These are phyloP conservation scores for Apeltes quadracus DNA, from an alignment of 2,113 vertebrate genomes.

Conservation along the genomic window DNA sequence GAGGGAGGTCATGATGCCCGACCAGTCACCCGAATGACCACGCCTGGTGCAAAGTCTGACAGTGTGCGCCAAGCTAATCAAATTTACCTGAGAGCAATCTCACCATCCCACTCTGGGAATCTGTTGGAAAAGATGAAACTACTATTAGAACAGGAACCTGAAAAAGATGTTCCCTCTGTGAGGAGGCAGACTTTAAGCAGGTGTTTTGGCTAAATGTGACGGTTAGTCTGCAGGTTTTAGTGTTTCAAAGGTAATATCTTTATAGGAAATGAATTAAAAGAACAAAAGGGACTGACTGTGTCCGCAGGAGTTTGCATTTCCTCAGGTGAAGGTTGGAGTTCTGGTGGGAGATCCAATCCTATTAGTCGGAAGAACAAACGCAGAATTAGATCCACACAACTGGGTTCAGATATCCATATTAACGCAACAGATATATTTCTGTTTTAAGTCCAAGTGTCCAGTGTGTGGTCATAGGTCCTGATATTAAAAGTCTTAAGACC, in stretches of 20 bases:
- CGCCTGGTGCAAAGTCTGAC: too few species aligned
- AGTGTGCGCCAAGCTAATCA: background rate
- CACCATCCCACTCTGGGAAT: conserved; percentile 90
- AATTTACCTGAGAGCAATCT: conserved; percentile 71
- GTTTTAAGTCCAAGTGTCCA: background rate
- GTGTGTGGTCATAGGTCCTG: background rate
- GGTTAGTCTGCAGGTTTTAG: background rate
- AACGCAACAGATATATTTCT: too few species aligned
- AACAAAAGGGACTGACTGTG: conserved; percentile 82
- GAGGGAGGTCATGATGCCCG: too few species aligned
- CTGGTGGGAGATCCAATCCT: conserved; percentile 95
- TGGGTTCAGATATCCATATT: background rate
- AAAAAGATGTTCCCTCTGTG: background rate
- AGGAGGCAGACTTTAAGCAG: background rate
- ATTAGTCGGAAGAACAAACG: conserved; percentile 52
- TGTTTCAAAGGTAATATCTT: background rate
- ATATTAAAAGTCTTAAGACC: background rate
- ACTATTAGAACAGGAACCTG: background rate
- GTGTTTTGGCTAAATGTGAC: background rate
- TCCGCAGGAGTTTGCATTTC: conserved; percentile 85
- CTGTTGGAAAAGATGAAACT: conserved; percentile 64
- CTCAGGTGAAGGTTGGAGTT: conserved; percentile 87
- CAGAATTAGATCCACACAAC: conserved; percentile 66
- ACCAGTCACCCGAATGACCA: too few species aligned
- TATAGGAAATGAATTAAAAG: background rate